Conservation (phyloP, 2,888 invertebrate genomes). For the Zeuzera pyrina region DNA sequence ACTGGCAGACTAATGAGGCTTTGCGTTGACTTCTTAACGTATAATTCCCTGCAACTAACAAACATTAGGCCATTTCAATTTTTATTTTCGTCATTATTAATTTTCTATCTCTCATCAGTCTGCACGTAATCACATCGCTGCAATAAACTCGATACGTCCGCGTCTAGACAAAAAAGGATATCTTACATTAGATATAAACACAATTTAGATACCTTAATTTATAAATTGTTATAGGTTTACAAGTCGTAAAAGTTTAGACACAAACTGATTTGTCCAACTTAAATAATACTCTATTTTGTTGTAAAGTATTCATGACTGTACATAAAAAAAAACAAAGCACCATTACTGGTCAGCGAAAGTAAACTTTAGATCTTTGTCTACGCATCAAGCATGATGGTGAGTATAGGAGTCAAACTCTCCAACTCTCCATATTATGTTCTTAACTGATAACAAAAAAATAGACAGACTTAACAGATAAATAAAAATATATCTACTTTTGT, state of each 20-base stretch:
- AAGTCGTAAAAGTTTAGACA: no score
- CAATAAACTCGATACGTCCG: no score
- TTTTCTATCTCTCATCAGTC: no score
- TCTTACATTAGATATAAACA: no score
- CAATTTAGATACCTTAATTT: conserved; percentile 10
- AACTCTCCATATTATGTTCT: neutral
- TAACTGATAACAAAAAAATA: conserved; percentile 1
- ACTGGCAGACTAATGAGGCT: no score
- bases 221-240: conserved; percentile 14
- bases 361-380: conserved; percentile 21
- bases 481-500: neutral
- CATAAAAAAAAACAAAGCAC: conserved; percentile 19
- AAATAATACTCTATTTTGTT: neutral
- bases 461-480: neutral
- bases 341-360: conserved; percentile 38
- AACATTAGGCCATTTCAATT: no score
- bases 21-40: no score
- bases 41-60: no score
- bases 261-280: neutral
- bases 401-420: conserved; percentile 2
- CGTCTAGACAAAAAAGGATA: no score
- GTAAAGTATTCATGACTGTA: conserved; percentile 1
- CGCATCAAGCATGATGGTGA: conserved; percentile 1
- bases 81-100: no score
- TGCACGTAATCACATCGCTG: no score